phyloP scores from a whole-genome alignment of 2,113 vertebrate species.

The Prunella fulvescens region DNA sequence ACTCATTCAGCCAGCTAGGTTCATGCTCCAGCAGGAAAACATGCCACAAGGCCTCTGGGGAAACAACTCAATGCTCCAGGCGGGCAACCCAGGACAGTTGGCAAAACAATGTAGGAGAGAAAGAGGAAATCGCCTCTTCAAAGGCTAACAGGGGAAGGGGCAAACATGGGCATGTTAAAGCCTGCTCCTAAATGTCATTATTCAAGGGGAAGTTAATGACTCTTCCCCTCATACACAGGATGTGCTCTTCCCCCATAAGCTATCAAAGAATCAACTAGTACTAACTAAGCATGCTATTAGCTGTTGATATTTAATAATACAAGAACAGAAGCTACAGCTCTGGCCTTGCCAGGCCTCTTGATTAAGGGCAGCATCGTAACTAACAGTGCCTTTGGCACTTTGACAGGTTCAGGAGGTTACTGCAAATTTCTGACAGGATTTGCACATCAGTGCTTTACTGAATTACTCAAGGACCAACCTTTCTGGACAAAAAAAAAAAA shows the following conservation, averaged over 20 bases:
- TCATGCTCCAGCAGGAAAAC: background rate
- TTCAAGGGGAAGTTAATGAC: constrained; percentile 1
- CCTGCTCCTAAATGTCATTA: constrained; percentile 4
- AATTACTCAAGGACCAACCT: background rate
- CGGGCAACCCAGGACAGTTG: background rate
- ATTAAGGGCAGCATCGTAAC: constrained; percentile 1
- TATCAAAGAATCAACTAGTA: constrained; percentile 23
- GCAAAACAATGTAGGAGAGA: background rate
- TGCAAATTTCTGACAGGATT: background rate
- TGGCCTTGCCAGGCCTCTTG: background rate
- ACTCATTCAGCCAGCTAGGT: background rate
- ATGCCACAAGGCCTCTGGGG: background rate
- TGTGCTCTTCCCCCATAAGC: background rate
- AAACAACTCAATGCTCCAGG: background rate
- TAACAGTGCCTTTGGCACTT: constrained; percentile 6
- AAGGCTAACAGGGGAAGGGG: background rate
- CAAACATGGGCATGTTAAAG: background rate
- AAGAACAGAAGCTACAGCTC: constrained; percentile 25
- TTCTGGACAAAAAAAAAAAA: background rate
- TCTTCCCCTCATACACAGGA: background rate
- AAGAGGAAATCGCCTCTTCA: background rate
- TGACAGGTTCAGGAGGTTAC: background rate
- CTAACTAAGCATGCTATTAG: constrained; percentile 20
- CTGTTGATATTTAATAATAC: constrained; percentile 38
- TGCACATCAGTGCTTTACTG: background rate